A percentile compares a stretch with the other conserved stretches of the same genome.
These are phyloP conservation scores for Euglossa dilemma DNA, from an alignment of 1,140 invertebrate genomes.

Conservation along the genomic window DNA sequence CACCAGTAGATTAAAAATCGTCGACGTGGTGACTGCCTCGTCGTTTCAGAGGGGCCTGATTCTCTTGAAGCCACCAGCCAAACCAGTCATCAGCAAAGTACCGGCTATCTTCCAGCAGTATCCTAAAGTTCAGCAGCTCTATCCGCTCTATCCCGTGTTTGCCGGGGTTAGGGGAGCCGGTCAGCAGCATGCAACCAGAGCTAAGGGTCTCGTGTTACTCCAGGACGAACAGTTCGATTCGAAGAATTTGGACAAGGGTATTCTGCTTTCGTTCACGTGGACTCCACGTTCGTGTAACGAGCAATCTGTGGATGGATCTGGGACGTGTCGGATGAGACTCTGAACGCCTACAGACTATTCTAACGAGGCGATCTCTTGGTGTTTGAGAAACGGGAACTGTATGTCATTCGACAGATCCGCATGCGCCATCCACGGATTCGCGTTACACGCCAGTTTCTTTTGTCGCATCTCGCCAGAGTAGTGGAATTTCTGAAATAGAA, in stretches of 20 bases:
- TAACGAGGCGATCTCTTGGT: neutral
- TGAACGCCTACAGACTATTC: too few species aligned
- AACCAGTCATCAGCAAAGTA: conserved; percentile 82
- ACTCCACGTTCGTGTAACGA: neutral
- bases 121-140: conserved; percentile 89
- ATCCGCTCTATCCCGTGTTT: conserved; percentile 86
- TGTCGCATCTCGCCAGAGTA: neutral
- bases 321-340: neutral
- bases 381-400: too few species aligned
- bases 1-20: conserved; percentile 50
- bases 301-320: neutral
- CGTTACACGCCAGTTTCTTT: conserved; percentile 16
- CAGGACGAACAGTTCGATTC: conserved; percentile 81
- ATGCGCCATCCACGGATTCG: conserved; percentile 33
- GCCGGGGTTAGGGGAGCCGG: conserved; percentile 75
- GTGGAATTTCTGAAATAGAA: conserved; percentile 38
- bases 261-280: conserved; percentile 28
- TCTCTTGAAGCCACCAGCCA: conserved; percentile 73
- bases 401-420: neutral
- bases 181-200: conserved; percentile 73
- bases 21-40: conserved; percentile 39
- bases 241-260: conserved; percentile 79
- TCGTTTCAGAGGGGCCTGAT: conserved; percentile 75
- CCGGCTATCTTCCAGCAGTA: conserved; percentile 89
- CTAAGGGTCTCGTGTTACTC: conserved; percentile 81